phyloP scores from a whole-genome alignment of 2,888 invertebrate genomes.

The Noctua janthina region DNA sequence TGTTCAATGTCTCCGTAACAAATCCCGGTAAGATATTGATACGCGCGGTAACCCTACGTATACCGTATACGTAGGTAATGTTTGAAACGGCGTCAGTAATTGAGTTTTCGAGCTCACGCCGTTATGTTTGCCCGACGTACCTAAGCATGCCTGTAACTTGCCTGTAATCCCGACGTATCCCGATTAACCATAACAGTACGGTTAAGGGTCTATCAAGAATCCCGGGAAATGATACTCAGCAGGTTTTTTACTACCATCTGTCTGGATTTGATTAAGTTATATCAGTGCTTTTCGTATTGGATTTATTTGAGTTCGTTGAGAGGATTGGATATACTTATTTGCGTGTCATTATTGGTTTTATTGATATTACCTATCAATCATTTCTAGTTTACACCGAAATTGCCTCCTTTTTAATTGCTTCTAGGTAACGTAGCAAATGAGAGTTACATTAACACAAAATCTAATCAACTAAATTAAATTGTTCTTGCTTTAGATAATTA shows the following conservation, averaged over 20 bases:
- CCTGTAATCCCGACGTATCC: constrained; percentile 60
- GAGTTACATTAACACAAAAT: constrained; percentile 8
- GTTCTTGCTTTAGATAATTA: constrained; percentile 32
- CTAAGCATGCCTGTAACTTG: constrained; percentile 66
- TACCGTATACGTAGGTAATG: constrained; percentile 58
- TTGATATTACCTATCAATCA: no score
- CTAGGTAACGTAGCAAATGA: neutral
- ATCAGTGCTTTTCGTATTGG: constrained; percentile 41
- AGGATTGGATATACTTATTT: constrained; percentile 5
- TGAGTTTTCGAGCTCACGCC: constrained; percentile 75
- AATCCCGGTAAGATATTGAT: constrained; percentile 46
- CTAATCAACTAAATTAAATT: constrained; percentile 6
- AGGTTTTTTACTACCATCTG: constrained; percentile 43
- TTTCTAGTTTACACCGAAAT: neutral
- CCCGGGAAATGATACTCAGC: constrained; percentile 46
- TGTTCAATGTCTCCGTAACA: constrained; percentile 2
- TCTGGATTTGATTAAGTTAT: constrained; percentile 51
- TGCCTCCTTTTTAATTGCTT: neutral
- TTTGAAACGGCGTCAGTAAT: constrained; percentile 74
- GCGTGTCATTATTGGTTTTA: constrained; percentile 25
- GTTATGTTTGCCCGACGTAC: constrained; percentile 71
- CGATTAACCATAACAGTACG: constrained; percentile 67
- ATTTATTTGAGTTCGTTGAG: constrained; percentile 41
- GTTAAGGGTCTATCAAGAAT: constrained; percentile 58
- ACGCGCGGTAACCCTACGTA: constrained; percentile 50